phyloP scores from a whole-genome alignment of 1,140 invertebrate species.

The Penaeus vannamei region DNA sequence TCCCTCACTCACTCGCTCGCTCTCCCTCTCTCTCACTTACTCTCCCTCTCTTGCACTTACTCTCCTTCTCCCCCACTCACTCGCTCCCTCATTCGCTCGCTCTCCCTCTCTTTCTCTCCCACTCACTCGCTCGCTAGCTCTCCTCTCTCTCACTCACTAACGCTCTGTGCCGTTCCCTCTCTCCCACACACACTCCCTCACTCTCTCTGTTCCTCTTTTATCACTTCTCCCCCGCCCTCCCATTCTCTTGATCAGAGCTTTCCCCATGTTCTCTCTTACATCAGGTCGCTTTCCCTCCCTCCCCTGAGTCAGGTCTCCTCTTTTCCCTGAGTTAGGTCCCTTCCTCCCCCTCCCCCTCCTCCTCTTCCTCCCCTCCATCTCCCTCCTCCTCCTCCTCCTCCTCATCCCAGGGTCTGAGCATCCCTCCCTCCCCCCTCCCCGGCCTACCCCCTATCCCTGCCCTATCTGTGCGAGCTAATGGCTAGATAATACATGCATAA shows the following conservation, averaged over 20 bases:
- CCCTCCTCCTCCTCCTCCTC: not conserved
- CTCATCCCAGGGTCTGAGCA: not conserved
- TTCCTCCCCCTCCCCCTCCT: not conserved
- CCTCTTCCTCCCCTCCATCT: not conserved
- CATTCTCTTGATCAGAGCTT: too few relatives aligned
- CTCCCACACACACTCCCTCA: too few relatives aligned
- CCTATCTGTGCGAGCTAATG: constrained; percentile 53
- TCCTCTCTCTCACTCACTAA: too few relatives aligned
- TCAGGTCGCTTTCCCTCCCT: too few relatives aligned
- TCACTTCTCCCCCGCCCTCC: too few relatives aligned
- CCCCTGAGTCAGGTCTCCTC: too few relatives aligned
- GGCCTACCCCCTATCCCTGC: not conserved
- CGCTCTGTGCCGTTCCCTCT: too few relatives aligned
- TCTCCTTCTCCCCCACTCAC: not conserved
- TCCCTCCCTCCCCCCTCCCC: not conserved
- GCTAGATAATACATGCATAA: constrained; percentile 63
- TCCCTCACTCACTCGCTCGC: not conserved
- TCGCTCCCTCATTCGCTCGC: not conserved
- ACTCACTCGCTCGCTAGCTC: too few relatives aligned
- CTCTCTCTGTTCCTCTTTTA: too few relatives aligned
- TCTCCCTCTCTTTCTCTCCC: not conserved
- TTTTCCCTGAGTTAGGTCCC: not conserved
- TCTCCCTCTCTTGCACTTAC: not conserved
- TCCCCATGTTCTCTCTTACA: too few relatives aligned
- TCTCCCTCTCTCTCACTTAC: not conserved